Percentiles rank a stretch among this genome's conserved stretches.
These are phyloP conservation scores for Dioctria rufipes DNA, from an alignment of 2,888 invertebrate species.

Conservation along the genomic window DNA sequence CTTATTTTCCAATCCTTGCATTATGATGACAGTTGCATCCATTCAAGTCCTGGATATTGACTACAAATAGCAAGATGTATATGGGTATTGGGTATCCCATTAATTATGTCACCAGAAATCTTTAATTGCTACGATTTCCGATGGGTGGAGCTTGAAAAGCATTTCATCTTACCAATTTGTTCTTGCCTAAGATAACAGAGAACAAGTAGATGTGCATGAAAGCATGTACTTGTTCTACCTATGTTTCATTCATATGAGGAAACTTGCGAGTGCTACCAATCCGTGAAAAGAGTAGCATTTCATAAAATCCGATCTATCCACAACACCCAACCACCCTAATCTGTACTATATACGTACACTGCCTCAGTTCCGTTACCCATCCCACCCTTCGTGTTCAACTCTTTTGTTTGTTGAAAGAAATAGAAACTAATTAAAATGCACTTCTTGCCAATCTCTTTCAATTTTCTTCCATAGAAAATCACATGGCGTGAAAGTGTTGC, in stretches of 20 bases:
- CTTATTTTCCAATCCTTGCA: not conserved
- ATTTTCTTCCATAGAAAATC: constrained; percentile 34
- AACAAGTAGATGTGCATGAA: constrained; percentile 8
- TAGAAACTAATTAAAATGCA: constrained; percentile 44
- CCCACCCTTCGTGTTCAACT: not conserved
- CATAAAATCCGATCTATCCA: not conserved
- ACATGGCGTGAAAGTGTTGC: constrained; percentile 38
- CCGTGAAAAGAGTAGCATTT: constrained; percentile 9
- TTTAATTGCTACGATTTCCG: not conserved
- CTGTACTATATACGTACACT: no score
- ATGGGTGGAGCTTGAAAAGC: constrained; percentile 20
- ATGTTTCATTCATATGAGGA: constrained; percentile 25
- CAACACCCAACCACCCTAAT: no score
- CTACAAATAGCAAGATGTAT: not conserved
- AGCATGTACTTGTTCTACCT: constrained; percentile 3
- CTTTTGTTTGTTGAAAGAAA: constrained; percentile 28
- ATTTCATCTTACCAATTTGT: constrained; percentile 14
- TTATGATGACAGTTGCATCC: no score
- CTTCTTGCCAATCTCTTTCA: constrained; percentile 34
- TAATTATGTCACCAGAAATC: constrained; percentile 22
- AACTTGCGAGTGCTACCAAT: constrained; percentile 22
- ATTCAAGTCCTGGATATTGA: no score
- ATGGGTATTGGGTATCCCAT: constrained; percentile 17
- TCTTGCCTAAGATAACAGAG: not conserved
- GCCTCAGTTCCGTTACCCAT: not conserved